Evolutionary conservation across 2,113 vertebrate species (phyloP), one percentile per base, ranked within the genome.

Genomic region (Antidorcas marsupialis): DNA sequence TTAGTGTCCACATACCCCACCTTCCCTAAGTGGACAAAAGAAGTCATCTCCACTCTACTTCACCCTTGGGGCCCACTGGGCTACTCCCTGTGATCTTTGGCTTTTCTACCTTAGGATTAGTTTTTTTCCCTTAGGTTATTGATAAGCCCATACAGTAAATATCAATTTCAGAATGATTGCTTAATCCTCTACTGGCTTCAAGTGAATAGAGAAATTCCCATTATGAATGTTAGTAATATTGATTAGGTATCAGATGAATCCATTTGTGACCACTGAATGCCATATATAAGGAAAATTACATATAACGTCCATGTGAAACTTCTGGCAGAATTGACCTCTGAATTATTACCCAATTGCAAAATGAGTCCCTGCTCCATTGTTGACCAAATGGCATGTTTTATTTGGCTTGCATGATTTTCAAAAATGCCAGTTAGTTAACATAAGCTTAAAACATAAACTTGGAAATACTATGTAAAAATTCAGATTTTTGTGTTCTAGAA

Each of bases 161-260:
- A 93, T 19, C 36, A 91, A 53, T 95, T 95, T 92, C 81, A 96
- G 60, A 90, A 84, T 89, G 87, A 85, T 78, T 91, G 9, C 16
- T 67, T 97, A 88, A 88, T 62, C 11, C 3, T 91, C 45, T 85
- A n/a, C 10, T 96, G 95, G 12, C 30, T 94, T 87, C 8, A 60
- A 53, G 45, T 97, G 36, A 86, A 82, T 60, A 83, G 88, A 94
- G 45, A 96, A 91, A 62, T 81, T 96, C 30, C 55, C 90, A 39
- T 7, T 84, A 62, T 90, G 53, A 71, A 43, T 90, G 86, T 89
- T 86, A 53, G 14, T 47, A 71, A 27, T 96, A 76, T 93, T 89
- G 89, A 53, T 62, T 85, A 92, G 57, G 27, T 76, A 87, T 78
- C 43, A 67, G 59, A 90, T 79, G 27, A 91, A 30, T 89, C 47